phyloP scores from a whole-genome alignment of 1,140 invertebrate species.

The Euwallacea similis region DNA sequence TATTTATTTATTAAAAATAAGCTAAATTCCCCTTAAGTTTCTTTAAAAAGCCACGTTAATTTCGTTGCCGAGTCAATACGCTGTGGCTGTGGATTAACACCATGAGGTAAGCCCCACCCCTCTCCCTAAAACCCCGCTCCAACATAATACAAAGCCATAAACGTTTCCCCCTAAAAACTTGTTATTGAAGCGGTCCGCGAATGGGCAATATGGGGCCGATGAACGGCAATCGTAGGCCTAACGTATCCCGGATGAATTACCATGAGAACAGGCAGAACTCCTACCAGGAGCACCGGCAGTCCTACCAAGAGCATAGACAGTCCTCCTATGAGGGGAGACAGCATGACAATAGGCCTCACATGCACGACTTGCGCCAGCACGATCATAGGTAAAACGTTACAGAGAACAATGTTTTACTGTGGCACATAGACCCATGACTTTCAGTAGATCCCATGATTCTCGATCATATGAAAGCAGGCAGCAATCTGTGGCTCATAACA shows the following conservation, averaged over 20 bases:
- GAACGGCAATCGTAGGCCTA: slow-evolving; percentile 33
- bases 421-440: not conserved
- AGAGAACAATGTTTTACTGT: not conserved
- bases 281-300: slow-evolving; percentile 32
- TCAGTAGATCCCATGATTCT: slow-evolving; percentile 6
- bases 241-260: slow-evolving; percentile 20
- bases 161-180: not conserved
- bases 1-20: too few relatives aligned
- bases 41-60: not conserved
- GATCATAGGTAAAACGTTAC: not conserved
- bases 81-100: not conserved
- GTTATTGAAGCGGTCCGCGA: slow-evolving; percentile 28
- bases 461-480: slow-evolving; percentile 1
- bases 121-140: not conserved
- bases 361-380: slow-evolving; percentile 9
- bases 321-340: slow-evolving; percentile 27
- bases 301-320: slow-evolving; percentile 33
- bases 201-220: slow-evolving; percentile 36
- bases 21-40: too few relatives aligned
- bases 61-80: not conserved
- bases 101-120: not conserved
- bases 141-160: too few relatives aligned
- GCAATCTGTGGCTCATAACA: slow-evolving; percentile 30
- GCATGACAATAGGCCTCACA: slow-evolving; percentile 22
- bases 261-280: slow-evolving; percentile 15